These are phyloP conservation scores for Microcebus murinus DNA, from an alignment of 2,113 vertebrate species.

Conservation along the genomic window DNA sequence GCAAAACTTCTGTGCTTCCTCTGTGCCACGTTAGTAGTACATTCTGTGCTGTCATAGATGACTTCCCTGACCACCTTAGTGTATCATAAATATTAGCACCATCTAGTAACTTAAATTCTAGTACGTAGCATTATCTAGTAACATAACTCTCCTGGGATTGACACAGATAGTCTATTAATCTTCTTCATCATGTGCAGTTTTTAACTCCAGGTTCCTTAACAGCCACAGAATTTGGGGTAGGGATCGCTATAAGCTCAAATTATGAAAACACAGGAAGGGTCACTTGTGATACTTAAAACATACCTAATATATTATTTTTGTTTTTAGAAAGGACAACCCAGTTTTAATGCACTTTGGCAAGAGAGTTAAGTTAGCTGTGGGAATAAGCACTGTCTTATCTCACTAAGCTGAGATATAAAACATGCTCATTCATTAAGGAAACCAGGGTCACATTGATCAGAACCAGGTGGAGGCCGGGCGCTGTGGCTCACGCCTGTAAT, in stretches of 20 bases:
- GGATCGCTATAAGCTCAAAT: neutral
- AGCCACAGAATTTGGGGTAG: neutral
- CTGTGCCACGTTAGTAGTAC: accelerated
- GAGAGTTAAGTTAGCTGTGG: neutral
- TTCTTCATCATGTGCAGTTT: neutral
- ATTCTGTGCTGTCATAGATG: neutral
- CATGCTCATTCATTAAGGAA: neutral
- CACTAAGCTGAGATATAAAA: neutral
- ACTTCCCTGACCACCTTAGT: neutral
- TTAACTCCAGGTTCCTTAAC: neutral
- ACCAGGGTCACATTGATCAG: neutral
- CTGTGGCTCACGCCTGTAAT: too few relatives aligned
- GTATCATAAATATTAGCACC: neutral
- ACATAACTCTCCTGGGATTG: neutral
- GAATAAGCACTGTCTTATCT: neutral
- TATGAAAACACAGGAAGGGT: neutral
- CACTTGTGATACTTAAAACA: neutral
- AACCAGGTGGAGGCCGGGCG: neutral
- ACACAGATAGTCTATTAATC: neutral
- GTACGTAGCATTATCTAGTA: neutral
- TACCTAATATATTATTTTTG: neutral
- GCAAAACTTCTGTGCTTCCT: neutral
- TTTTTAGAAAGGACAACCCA: constrained; percentile 7
- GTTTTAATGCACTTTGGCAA: neutral
- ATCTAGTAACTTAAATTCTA: neutral